A percentile compares a stretch with the other conserved stretches of the same genome.
These are phyloP conservation scores for Arizona elegans DNA, from an alignment of 2,113 vertebrate species.

Conservation along the genomic window DNA sequence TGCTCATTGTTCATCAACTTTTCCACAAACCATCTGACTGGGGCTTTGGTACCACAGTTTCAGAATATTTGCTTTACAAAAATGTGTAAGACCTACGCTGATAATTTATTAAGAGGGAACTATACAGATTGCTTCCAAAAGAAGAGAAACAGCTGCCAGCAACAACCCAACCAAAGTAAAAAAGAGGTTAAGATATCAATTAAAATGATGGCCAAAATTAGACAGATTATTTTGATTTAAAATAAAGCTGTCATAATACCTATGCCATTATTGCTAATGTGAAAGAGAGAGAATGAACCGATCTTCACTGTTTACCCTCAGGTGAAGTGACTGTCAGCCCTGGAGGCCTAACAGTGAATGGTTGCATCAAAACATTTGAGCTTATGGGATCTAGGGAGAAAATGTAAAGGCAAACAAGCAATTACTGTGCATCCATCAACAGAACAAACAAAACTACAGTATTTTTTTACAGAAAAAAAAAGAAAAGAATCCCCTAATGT, in stretches of 20 bases:
- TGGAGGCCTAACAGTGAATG: background rate
- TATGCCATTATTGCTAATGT: background rate
- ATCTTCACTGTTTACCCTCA: background rate
- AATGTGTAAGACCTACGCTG: background rate
- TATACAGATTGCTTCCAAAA: conserved; percentile 9
- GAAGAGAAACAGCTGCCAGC: conserved; percentile 39
- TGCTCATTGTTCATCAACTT: background rate
- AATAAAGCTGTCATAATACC: conserved; percentile 17
- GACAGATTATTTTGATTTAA: conserved; percentile 39
- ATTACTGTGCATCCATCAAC: background rate
- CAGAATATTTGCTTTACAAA: background rate
- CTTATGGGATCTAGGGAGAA: background rate
- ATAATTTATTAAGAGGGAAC: background rate
- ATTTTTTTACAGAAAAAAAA: background rate
- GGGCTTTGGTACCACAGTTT: background rate
- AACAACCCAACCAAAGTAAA: background rate
- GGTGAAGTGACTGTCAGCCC: background rate
- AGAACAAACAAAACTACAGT: background rate
- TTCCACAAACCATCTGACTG: background rate
- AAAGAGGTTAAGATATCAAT: conserved; percentile 42
- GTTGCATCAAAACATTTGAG: background rate
- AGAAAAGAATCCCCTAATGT: background rate
- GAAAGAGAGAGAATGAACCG: conserved; percentile 16
- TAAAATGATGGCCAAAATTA: conserved; percentile 31
- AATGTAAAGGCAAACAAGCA: background rate